Percentiles rank a stretch among this genome's conserved stretches.
Conservation (phyloP, 1,140 invertebrate species). For the Globodera rostochiensis region DNA sequence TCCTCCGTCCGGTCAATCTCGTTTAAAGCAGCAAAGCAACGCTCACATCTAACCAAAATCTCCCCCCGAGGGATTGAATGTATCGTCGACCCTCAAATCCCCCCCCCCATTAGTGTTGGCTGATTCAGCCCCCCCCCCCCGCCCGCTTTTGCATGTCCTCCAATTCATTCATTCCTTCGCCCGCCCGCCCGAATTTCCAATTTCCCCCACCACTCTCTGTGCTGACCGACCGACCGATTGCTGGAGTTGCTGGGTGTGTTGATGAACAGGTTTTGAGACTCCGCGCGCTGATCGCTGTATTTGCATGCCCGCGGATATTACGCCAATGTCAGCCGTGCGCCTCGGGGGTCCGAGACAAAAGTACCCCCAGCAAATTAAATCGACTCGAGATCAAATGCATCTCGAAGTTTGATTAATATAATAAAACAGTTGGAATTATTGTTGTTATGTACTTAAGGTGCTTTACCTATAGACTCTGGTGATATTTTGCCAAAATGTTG, state of each 20-base stretch:
- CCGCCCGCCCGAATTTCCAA: neutral
- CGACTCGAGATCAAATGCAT: too few species aligned
- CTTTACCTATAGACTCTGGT: neutral
- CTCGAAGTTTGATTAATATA: neutral
- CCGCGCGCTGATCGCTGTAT: neutral
- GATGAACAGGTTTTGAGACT: neutral
- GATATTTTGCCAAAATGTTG: constrained; percentile 5
- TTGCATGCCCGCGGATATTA: too few species aligned
- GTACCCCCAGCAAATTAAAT: too few species aligned
- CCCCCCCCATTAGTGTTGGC: neutral
- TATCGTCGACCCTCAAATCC: neutral
- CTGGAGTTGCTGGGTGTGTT: neutral
- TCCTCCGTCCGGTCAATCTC: too few species aligned
- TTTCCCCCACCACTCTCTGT: neutral
- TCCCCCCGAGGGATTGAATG: neutral
- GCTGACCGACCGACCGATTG: neutral
- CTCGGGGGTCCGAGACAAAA: too few species aligned
- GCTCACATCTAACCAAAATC: too few species aligned
- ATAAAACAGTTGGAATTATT: neutral
- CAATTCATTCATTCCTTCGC: too few species aligned
- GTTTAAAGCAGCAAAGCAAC: too few species aligned
- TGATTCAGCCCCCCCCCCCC: neutral
- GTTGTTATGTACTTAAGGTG: neutral
- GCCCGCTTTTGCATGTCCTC: neutral
- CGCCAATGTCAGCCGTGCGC: too few species aligned